These are phyloP conservation scores for Pseudonaja textilis DNA, from an alignment of 2,113 vertebrate species.

Conservation along the genomic window DNA sequence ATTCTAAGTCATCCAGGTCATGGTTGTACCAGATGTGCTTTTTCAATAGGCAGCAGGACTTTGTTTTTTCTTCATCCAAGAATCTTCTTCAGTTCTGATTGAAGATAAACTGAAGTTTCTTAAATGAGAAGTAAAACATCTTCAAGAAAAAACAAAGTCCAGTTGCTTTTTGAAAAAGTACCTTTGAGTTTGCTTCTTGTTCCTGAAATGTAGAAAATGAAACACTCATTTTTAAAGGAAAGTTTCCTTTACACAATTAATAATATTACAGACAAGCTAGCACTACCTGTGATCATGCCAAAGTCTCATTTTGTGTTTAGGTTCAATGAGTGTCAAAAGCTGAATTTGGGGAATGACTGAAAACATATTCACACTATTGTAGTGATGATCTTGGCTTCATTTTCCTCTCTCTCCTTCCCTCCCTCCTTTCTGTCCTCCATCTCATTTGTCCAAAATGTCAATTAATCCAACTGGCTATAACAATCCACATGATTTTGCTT, in stretches of 20 bases:
- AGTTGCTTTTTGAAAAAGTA: not conserved
- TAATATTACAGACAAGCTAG: not conserved
- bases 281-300: not conserved
- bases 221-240: not conserved
- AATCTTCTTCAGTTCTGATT: not conserved
- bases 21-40: not conserved
- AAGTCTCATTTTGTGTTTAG: not conserved
- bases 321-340: not conserved
- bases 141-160: not conserved
- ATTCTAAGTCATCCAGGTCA: not conserved
- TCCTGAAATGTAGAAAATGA: constrained; percentile 37
- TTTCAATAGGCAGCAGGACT: not conserved
- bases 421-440: not conserved
- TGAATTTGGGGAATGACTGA: not conserved
- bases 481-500: not conserved
- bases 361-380: not conserved
- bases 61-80: not conserved
- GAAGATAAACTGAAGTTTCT: not conserved
- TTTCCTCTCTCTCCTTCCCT: not conserved
- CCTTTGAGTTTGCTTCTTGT: constrained; percentile 5
- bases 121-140: not conserved
- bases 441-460: not conserved
- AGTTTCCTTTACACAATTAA: constrained; percentile 27
- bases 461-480: not conserved
- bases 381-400: not conserved